Evolutionary conservation across 2,888 invertebrate genomes (phyloP).

Genomic region (Macrophya alboannulata): DNA sequence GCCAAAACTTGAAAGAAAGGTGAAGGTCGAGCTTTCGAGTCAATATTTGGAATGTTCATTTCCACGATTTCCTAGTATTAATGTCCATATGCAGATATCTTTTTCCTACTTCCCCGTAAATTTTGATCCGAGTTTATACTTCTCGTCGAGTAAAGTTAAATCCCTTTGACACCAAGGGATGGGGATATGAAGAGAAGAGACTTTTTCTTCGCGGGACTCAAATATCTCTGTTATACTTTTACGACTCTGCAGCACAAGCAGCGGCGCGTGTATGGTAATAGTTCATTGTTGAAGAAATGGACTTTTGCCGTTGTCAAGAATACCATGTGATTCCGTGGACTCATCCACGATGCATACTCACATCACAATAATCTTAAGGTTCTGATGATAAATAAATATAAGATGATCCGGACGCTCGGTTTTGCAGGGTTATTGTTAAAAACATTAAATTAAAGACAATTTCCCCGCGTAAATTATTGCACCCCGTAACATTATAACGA

Average conservation of each 20-base stretch:
- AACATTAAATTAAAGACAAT: neutral
- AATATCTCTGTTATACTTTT: constrained; percentile 52
- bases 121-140: constrained; percentile 9
- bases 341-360: neutral
- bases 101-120: neutral
- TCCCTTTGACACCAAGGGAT: constrained; percentile 29
- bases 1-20: neutral
- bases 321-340: neutral
- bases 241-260: constrained; percentile 3
- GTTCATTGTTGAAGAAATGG: constrained; percentile 45
- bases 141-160: constrained; percentile 14
- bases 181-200: constrained; percentile 18
- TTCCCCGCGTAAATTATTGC: neutral
- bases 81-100: neutral
- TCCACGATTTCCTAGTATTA: neutral
- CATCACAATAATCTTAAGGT: neutral
- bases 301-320: constrained; percentile 37
- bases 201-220: constrained; percentile 37
- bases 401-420: neutral
- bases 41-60: neutral
- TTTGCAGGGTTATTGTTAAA: neutral
- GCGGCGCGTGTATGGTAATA: constrained; percentile 2
- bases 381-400: neutral
- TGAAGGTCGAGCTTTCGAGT: neutral
- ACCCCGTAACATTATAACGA: neutral